phyloP scores from a whole-genome alignment of 2,113 vertebrate species.

The Nematolebias whitei region DNA sequence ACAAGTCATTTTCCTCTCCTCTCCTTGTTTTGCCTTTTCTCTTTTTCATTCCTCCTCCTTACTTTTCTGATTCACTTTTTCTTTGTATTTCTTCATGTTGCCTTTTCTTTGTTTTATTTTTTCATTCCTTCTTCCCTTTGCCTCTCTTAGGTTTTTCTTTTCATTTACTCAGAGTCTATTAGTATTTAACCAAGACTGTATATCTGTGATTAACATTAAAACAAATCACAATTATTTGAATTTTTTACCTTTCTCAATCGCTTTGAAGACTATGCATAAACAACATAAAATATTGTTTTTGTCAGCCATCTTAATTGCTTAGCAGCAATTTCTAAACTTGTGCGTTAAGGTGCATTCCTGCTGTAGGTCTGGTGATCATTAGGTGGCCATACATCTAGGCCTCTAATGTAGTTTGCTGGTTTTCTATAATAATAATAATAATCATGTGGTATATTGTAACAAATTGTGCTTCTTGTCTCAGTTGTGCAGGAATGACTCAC shows the following conservation, averaged over 20 bases:
- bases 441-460: constrained; percentile 19
- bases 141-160: constrained; percentile 4
- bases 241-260: constrained; percentile 2
- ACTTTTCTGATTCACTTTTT: constrained; percentile 22
- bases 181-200: constrained; percentile 66
- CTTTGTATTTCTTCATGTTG: background rate
- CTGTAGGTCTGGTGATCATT: constrained; percentile 18
- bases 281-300: background rate
- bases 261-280: background rate
- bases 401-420: constrained; percentile 19
- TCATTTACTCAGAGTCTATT: background rate
- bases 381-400: constrained; percentile 9
- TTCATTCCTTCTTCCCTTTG: background rate
- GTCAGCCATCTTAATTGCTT: too few relatives aligned
- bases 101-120: background rate
- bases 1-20: constrained; percentile 90
- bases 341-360: constrained; percentile 11
- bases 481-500: constrained; percentile 8
- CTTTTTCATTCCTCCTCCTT: constrained; percentile 84
- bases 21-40: constrained; percentile 60
- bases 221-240: constrained; percentile 5
- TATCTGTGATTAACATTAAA: constrained; percentile 34
- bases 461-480: constrained; percentile 7
- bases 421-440: background rate
- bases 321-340: background rate